Conservation (phyloP, 2,797 vertebrate species). For the Mus spretus region DNA sequence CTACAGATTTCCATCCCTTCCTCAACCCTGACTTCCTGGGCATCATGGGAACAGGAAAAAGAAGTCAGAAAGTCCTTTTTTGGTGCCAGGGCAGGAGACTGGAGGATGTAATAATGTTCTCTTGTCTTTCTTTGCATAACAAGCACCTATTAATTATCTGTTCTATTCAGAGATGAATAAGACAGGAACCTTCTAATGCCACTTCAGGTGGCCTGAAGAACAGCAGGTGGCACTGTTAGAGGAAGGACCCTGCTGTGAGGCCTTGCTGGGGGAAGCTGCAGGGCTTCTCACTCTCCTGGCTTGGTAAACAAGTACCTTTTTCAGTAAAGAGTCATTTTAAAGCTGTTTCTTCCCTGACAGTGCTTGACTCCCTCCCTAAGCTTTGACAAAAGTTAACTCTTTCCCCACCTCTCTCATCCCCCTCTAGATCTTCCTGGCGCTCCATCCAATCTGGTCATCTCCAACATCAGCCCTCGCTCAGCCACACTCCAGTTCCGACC, state of each 20-base stretch:
- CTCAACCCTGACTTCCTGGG: neutral
- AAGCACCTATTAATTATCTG: neutral
- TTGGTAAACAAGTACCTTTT: neutral
- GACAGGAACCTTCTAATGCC: neutral
- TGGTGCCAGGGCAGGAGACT: neutral
- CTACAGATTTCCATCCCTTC: neutral
- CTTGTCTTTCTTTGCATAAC: neutral
- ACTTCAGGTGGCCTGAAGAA: neutral
- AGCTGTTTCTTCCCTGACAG: neutral
- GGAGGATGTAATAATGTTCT: neutral
- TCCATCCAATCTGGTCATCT: conserved; percentile 96
- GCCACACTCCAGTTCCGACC: conserved; percentile 95
- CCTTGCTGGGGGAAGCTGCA: neutral
- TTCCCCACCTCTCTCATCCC: neutral
- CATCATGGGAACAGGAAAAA: rapidly evolving
- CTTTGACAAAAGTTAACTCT: rapidly evolving
- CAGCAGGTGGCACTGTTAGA: rapidly evolving
- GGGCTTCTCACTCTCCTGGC: neutral
- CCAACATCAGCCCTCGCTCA: conserved; percentile 97
- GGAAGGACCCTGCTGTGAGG: neutral
- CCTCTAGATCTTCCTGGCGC: conserved; percentile 95
- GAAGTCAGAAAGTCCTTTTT: rapidly evolving
- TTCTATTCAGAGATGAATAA: neutral
- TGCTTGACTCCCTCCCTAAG: rapidly evolving
- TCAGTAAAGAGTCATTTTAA: neutral